Evolutionary conservation across 2,888 invertebrate genomes (phyloP).

Genomic region (Tachina lurida): DNA sequence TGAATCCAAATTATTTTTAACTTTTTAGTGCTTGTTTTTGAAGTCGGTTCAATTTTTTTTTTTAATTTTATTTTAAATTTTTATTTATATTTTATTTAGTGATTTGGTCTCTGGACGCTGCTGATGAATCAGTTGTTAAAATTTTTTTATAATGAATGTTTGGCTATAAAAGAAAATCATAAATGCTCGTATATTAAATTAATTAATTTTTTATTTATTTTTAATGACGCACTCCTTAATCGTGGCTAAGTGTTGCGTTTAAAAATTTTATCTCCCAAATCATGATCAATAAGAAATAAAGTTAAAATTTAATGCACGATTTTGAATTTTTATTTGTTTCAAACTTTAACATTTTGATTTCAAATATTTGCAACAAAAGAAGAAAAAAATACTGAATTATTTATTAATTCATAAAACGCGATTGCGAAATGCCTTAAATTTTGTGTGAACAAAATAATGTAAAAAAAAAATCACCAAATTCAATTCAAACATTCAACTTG

Average conservation of each 20-base stretch:
- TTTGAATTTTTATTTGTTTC: slow-evolving; percentile 30
- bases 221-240: slow-evolving; percentile 18
- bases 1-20: too few species aligned
- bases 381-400: slow-evolving; percentile 40
- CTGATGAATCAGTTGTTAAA: too few species aligned
- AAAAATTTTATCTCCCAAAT: not conserved
- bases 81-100: too few species aligned
- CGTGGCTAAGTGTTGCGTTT: slow-evolving; percentile 16
- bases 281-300: slow-evolving; percentile 14
- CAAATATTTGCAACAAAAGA: slow-evolving; percentile 13
- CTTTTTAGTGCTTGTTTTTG: too few species aligned
- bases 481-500: slow-evolving; percentile 8
- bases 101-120: too few species aligned
- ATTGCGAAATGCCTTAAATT: slow-evolving; percentile 58
- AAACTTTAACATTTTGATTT: slow-evolving; percentile 16
- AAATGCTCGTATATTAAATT: not conserved
- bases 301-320: slow-evolving; percentile 35
- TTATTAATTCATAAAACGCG: slow-evolving; percentile 63
- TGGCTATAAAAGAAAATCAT: not conserved
- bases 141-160: not conserved
- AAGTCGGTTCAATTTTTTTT: too few species aligned
- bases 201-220: slow-evolving; percentile 1
- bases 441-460: slow-evolving; percentile 43
- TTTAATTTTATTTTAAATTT: too few species aligned
- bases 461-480: slow-evolving; percentile 3